Percentiles rank a stretch among this genome's conserved stretches.
phyloP scores from a whole-genome alignment of 2,888 invertebrate species.

The Andrena flavipes region DNA sequence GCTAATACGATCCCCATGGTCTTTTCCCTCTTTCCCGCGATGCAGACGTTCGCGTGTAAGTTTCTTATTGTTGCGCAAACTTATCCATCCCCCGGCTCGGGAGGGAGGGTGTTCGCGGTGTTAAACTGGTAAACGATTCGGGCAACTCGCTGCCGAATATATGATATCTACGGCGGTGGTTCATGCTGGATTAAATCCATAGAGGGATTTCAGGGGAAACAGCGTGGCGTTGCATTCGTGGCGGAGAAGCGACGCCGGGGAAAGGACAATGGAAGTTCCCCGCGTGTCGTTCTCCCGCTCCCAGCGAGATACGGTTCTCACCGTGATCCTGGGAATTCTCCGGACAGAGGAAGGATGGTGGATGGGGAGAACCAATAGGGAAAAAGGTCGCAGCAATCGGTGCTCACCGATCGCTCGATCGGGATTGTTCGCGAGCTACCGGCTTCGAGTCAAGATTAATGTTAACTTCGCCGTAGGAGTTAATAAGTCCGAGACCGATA shows the following conservation, averaged over 20 bases:
- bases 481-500: conserved; percentile 82
- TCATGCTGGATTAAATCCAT: conserved; percentile 37
- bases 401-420: conserved; percentile 56
- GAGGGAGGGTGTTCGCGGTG: background rate
- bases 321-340: background rate
- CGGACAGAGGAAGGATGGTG: background rate
- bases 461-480: conserved; percentile 82
- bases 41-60: background rate
- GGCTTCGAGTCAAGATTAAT: conserved; percentile 79
- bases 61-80: conserved; percentile 37
- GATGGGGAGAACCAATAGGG: conserved; percentile 47
- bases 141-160: conserved; percentile 23
- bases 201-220: conserved; percentile 9
- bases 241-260: background rate
- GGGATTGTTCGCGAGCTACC: conserved; percentile 74
- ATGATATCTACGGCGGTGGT: conserved; percentile 25
- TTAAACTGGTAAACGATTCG: conserved; percentile 36
- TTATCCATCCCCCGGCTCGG: background rate
- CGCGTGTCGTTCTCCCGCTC: background rate
- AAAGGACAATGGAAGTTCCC: conserved; percentile 8
- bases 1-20: conserved; percentile 32
- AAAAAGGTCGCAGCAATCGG: conserved; percentile 69
- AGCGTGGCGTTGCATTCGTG: background rate
- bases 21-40: conserved; percentile 16
- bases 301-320: conserved; percentile 21